Base-by-base conservation (phyloP, 2,888 invertebrate genomes). In the Calephelis perditalis region DNA sequence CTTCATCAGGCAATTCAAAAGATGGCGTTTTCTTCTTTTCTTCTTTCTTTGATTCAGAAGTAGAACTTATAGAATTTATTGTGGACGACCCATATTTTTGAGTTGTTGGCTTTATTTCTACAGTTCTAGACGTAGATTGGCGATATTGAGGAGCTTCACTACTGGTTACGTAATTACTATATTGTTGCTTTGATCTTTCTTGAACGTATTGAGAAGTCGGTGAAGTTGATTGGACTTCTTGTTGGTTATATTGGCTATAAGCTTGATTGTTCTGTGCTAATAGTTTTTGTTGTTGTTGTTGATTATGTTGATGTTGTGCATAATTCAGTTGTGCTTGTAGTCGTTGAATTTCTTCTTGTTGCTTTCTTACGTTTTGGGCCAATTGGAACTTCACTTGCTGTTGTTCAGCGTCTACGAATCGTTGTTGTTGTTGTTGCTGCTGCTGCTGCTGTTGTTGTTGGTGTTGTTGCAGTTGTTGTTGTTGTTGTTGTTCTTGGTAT, bases 1-100 rank as follows among this genome's bases (percentile, higher is more conserved):
- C 96, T 88, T 97, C 97, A 72, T 96, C 96, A 10, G 97, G 97
- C 54, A 97, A 84, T 68, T 93, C 92, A 63, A 92, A 78, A 3
- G 79, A 59, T 47, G 91, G 87, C 73, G 91, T 92, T 59, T 93
- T 93, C 71, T 93, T 93, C 70, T 92, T 92, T 61, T 91, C 91
- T 60, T 92, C 91, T 63, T 91, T 91, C 40, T 82, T 73, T 60
- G 85, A 77, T 68, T 85, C 84, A 43, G 86, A 75, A 61, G 85
- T 83, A 47, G 84, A 75, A 64, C 81, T 91, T 57, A 91, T 82
- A 2, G 91, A 87, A 61, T 91, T 91, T 0, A 84, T 75, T 1
- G 91, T 86, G 1, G 92, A 86, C 0, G 91, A 86, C 3, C 79
- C 77, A 60, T 91, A 90, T 55, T 91, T 84, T 46, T 91, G 90